Evolutionary conservation across 1,140 invertebrate species (phyloP), one percentile per base, ranked within the genome.

Genomic region (Pentalonia nigronervosa): DNA sequence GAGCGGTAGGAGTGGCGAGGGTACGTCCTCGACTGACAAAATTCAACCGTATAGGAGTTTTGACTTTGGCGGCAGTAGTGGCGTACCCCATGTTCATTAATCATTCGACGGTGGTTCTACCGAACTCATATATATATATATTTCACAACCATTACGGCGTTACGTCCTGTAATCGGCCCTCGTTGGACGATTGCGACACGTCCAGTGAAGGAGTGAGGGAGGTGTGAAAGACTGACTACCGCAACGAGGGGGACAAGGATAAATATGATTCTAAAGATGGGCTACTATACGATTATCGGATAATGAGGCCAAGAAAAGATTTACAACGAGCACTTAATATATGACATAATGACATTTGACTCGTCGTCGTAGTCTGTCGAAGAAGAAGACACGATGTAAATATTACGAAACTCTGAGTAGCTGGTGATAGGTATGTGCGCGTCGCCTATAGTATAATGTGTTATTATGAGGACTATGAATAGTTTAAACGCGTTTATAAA

Each of bases 401-500:
- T 76, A 30, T 76, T 76, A 14, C n/a, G 60, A n/a, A 76, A 76
- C n/a, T 17, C n/a, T n/a, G 60, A 76, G 60, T 76, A 76, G 60
- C 60, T 76, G 60, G 30, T 76, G 60, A 76, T 76, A 76, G 60
- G n/a, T 76, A 34, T 6, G 4, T 0, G 17, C 14, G n/a, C n/a
- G 60, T 76, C n/a, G n/a, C 60, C n/a, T 17, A 14, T 30, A n/a
- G 4, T n/a, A n/a, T n/a, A 17, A 34, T n/a, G 17, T 76, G 60
- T 67, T 67, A 67, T 30, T 67, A n/a, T n/a, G n/a, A 76, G 30
- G 60, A n/a, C n/a, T 76, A n/a, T 76, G 60, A 76, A 76, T 76
- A 76, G n/a, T 76, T n/a, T 76, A 76, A 76, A 76, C 60, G 60
- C 60, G 60, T 76, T 76, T 76, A 76, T 76, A 76, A 76, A 76